A percentile compares a stretch with the other conserved stretches of the same genome.
These are phyloP conservation scores for Sphenodon punctatus DNA, from an alignment of 2,797 vertebrate genomes.

Conservation along the genomic window DNA sequence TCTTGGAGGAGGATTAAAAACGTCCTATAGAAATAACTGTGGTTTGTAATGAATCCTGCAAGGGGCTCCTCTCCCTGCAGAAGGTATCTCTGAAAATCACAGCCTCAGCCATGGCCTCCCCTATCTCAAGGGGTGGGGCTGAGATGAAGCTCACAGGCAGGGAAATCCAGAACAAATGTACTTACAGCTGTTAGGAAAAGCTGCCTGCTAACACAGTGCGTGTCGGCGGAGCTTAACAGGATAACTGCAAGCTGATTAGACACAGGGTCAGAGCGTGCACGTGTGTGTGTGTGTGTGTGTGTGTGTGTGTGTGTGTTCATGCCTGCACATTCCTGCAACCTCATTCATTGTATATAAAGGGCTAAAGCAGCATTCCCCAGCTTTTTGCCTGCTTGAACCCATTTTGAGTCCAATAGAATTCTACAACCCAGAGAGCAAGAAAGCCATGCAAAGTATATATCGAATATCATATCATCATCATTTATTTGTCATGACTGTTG, in stretches of 20 bases:
- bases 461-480: no score
- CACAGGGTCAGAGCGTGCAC: background rate
- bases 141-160: background rate
- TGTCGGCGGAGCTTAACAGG: background rate
- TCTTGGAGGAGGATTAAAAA: background rate
- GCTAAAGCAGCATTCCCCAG: no score
- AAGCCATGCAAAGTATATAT: no score
- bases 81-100: no score
- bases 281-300: no score
- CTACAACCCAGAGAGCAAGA: no score
- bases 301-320: no score
- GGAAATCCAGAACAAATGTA: background rate
- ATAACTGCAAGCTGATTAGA: background rate
- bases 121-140: background rate
- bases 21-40: background rate
- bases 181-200: background rate
- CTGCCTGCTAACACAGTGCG: background rate
- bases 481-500: no score
- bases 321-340: no score
- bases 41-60: background rate
- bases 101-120: background rate
- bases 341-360: no score
- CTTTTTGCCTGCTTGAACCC: no score
- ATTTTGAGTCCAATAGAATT: no score
- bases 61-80: background rate